These are phyloP conservation scores for Scaptomyza polygonia DNA, from an alignment of 2,888 invertebrate genomes.

Conservation along the genomic window DNA sequence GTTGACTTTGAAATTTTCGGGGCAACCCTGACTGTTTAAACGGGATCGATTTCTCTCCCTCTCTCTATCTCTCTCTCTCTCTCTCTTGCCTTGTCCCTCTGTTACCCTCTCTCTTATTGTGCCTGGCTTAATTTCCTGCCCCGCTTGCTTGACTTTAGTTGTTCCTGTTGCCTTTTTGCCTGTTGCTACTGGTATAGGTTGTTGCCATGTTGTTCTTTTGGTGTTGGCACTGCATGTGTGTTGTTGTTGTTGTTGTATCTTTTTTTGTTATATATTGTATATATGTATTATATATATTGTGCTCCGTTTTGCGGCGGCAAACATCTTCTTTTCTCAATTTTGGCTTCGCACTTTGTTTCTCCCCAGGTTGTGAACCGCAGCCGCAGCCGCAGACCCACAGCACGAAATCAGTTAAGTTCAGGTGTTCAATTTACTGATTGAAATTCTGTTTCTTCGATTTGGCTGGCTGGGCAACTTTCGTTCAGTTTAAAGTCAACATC, in stretches of 20 bases:
- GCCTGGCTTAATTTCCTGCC: slow-evolving; percentile 68
- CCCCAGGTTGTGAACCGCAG: slow-evolving; percentile 38
- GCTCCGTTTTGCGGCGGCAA: slow-evolving; percentile 53
- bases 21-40: neutral
- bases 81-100: neutral
- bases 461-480: slow-evolving; percentile 68
- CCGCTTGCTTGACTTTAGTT: slow-evolving; percentile 41
- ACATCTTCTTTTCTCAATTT: slow-evolving; percentile 53
- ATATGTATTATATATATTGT: neutral
- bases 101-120: neutral
- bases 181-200: slow-evolving; percentile 27
- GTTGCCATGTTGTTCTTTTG: slow-evolving; percentile 12
- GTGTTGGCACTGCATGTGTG: neutral
- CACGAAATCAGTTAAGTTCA: slow-evolving; percentile 79
- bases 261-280: no score
- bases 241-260: no score
- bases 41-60: slow-evolving; percentile 25
- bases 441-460: slow-evolving; percentile 73
- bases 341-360: slow-evolving; percentile 63
- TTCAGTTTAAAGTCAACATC: slow-evolving; percentile 21
- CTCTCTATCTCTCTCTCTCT: neutral
- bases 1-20: slow-evolving; percentile 3
- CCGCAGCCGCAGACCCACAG: slow-evolving; percentile 36
- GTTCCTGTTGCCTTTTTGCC: slow-evolving; percentile 24
- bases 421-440: slow-evolving; percentile 81